A percentile compares a stretch with the other conserved stretches of the same genome.
phyloP scores from a whole-genome alignment of 1,140 invertebrate genomes.

The Helicoverpa zea region DNA sequence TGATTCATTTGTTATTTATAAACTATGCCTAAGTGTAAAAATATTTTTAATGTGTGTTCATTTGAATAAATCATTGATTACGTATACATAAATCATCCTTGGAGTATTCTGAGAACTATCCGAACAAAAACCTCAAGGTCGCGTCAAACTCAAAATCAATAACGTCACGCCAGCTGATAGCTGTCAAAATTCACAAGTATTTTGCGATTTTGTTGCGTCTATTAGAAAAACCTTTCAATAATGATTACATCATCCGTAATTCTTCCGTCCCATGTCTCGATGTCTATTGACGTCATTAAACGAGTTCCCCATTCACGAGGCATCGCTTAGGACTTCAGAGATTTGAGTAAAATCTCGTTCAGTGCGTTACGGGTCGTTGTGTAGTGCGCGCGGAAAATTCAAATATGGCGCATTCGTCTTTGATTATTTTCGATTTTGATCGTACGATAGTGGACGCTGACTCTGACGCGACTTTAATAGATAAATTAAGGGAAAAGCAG shows the following conservation, averaged over 20 bases:
- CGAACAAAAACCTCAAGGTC: neutral
- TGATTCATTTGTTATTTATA: no score
- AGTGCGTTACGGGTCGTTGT: conserved; percentile 27
- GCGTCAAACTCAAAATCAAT: conserved; percentile 27
- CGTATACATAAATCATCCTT: no score
- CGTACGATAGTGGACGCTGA: conserved; percentile 80
- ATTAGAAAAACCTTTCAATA: conserved; percentile 33
- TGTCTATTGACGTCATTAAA: conserved; percentile 33
- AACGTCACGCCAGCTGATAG: conserved; percentile 42
- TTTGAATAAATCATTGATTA: no score
- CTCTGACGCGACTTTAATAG: conserved; percentile 80
- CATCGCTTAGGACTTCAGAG: conserved; percentile 1
- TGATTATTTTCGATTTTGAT: conserved; percentile 83
- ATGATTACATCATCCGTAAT: conserved; percentile 52
- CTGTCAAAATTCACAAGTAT: conserved; percentile 45
- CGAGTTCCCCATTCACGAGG: conserved; percentile 4
- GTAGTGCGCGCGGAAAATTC: conserved; percentile 63
- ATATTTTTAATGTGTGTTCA: no score
- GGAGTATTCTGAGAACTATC: no score
- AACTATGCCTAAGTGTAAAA: no score
- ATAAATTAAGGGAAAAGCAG: conserved; percentile 74
- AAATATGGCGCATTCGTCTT: conserved; percentile 61
- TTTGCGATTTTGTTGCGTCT: neutral
- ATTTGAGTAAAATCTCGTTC: neutral
- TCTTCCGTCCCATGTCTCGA: conserved; percentile 26